Evolutionary conservation across 2,113 vertebrate genomes (phyloP).

Genomic region (Aldabrachelys gigantea): DNA sequence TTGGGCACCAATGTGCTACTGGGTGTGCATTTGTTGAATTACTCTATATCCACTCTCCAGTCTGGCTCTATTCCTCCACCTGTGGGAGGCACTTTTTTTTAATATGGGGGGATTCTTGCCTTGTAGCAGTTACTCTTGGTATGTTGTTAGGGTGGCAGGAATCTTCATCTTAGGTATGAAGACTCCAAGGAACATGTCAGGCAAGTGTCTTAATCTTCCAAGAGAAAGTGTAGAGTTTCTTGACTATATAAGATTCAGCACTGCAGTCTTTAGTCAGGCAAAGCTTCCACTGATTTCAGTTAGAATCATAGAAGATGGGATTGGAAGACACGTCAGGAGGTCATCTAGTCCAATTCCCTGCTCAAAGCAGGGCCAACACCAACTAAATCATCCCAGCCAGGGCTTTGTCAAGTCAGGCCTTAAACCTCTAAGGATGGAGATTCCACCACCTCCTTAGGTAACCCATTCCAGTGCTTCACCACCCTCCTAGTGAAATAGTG

Average conservation of each 20-base stretch:
- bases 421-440: no score
- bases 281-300: neutral
- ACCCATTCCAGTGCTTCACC: no score
- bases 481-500: no score
- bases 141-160: neutral
- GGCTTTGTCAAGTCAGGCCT: no score
- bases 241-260: rapidly evolving
- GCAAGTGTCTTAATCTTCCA: rapidly evolving
- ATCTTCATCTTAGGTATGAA: neutral
- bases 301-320: neutral
- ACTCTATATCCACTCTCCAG: neutral
- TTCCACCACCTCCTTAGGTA: no score
- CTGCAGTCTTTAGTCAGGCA: neutral
- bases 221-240: neutral
- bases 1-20: neutral
- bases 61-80: neutral
- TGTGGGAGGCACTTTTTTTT: neutral
- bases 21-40: neutral
- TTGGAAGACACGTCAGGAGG: no score
- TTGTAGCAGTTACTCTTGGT: neutral
- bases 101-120: neutral
- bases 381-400: no score
- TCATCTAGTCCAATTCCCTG: no score
- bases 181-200: neutral
- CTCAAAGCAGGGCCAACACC: no score